These are phyloP conservation scores for Parnassius orleans DNA, from an alignment of 2,888 invertebrate species.

Conservation along the genomic window DNA sequence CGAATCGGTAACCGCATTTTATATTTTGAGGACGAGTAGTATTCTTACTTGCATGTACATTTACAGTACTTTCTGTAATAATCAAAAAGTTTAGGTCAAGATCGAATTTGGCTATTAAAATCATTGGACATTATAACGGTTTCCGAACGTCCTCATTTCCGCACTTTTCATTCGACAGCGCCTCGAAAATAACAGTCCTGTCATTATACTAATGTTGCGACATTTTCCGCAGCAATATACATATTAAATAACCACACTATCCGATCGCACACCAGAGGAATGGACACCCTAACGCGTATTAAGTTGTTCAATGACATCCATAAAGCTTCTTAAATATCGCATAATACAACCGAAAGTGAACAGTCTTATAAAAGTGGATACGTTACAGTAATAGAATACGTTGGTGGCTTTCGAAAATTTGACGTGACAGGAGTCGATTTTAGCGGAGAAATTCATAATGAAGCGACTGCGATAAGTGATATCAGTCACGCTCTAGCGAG, in stretches of 20 bases:
- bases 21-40: no score
- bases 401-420: conserved; percentile 2
- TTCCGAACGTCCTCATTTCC: no score
- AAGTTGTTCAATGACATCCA: not conserved
- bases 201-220: no score
- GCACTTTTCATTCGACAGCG: no score
- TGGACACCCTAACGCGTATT: not conserved
- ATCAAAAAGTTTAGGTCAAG: no score
- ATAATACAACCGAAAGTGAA: not conserved
- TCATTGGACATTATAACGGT: no score
- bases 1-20: no score
- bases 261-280: not conserved
- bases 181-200: no score
- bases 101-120: no score
- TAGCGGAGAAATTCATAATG: not conserved
- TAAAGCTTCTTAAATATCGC: not conserved
- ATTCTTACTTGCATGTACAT: no score
- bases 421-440: not conserved
- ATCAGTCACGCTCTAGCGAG: not conserved
- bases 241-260: not conserved
- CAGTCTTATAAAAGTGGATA: conserved; percentile 3
- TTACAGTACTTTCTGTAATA: no score
- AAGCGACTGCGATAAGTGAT: conserved; percentile 1
- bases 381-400: conserved; percentile 9
- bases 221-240: no score